phyloP scores from a whole-genome alignment of 1,140 invertebrate genomes.

The Oreohelix idahoensis region DNA sequence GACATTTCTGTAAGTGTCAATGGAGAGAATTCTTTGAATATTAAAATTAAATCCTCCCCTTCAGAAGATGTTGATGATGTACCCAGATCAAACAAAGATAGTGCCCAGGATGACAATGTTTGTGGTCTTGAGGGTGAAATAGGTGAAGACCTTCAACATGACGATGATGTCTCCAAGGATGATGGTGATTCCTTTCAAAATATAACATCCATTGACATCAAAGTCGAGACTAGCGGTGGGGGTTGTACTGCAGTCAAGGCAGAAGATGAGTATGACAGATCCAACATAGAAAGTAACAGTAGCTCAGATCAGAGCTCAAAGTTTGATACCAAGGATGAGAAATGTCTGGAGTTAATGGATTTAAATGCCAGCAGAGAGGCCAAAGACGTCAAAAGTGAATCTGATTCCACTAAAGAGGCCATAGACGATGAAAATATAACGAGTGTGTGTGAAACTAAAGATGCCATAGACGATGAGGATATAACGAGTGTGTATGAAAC shows the following conservation, averaged over 20 bases:
- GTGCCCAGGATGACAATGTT: not conserved
- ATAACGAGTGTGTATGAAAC: too few species aligned
- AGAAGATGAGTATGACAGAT: not conserved
- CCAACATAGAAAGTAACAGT: too few species aligned
- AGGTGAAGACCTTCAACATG: not conserved
- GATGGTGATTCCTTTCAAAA: not conserved
- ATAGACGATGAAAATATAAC: too few species aligned
- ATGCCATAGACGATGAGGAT: too few species aligned
- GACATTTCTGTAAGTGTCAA: not conserved
- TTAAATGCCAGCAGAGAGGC: too few species aligned
- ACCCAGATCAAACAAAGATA: not conserved
- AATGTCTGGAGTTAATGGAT: too few species aligned
- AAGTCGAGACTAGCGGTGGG: not conserved
- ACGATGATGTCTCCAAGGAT: not conserved
- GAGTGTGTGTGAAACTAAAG: too few species aligned
- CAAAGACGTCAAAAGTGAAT: too few species aligned
- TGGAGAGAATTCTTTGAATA: not conserved
- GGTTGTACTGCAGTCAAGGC: not conserved
- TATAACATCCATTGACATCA: not conserved
- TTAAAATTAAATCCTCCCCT: not conserved
- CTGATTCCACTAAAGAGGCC: too few species aligned
- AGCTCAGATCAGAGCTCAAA: too few species aligned
- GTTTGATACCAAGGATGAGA: too few species aligned
- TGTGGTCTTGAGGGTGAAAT: not conserved
- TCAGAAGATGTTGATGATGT: not conserved